Evolutionary conservation across 2,113 vertebrate genomes (phyloP), one percentile per base, ranked within the genome.

Genomic region (Embiotoca jacksoni): DNA sequence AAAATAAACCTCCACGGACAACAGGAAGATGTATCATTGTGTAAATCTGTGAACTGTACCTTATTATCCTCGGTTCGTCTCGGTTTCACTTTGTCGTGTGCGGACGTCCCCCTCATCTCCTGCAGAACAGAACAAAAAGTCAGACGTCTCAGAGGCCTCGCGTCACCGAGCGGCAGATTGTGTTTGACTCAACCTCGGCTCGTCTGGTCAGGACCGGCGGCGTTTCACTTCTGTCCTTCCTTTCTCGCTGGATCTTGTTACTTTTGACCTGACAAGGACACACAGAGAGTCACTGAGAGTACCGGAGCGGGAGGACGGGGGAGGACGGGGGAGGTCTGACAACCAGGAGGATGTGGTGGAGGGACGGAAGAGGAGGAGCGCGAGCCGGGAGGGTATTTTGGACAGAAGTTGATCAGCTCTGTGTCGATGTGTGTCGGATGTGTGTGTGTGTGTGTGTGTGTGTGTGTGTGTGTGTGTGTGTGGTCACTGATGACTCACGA

Each of bases 241-340:
- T 70, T 59, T 93, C 89, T 31, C 2, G 55, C 37, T 81, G 78
- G 56, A 69, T 71, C 71, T 63, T 50, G 53, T 79, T 89, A 55
- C 75, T 66, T 46, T 85, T 86, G 65, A 80, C 82, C 91, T 92
- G 66, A 59, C 60, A 67, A 84, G 59, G 82, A 86, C 63, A 83
- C 36, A 74, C 58, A 75, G 58, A 67, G 1, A 76, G 37, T n/a
- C 49, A 62, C 33, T 76, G 33, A 53, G 37, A 10, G 56, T 11
- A 4, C 35, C 23, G 30, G 41, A 49, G 62, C 30, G 66, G 65
- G 52, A 44, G 7, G 47, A 63, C 53, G 14, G 14, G 15, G 8
- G n/a, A 31, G 30, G 30, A 75, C 0, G 6, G 46, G 11, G 58
- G 30, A 13, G 44, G 44, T 39, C 32, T 6, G 6, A 13, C 65